A percentile compares a stretch with the other conserved stretches of the same genome.
phyloP scores from a whole-genome alignment of 2,113 vertebrate genomes.

The Lophotis ruficrista region DNA sequence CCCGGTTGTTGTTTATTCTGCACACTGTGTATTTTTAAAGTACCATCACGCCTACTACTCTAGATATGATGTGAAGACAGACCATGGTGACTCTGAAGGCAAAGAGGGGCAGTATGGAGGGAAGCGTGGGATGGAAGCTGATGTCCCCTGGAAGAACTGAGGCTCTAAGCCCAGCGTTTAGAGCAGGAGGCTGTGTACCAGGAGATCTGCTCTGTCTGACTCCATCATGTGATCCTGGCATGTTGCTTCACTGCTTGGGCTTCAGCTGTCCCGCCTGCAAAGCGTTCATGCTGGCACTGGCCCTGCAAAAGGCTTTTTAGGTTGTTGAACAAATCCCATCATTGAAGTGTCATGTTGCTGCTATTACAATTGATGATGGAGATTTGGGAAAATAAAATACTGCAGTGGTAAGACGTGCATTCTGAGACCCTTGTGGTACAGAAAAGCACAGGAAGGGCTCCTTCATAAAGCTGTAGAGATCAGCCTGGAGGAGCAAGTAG shows the following conservation, averaged over 20 bases:
- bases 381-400: not conserved
- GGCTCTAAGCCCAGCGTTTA: not conserved
- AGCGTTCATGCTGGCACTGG: not conserved
- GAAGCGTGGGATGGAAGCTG: not conserved
- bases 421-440: not conserved
- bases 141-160: not conserved
- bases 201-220: not conserved
- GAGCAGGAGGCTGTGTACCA: not conserved
- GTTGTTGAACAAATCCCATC: not conserved
- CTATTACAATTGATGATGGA: not conserved
- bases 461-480: not conserved
- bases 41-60: not conserved
- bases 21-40: not conserved
- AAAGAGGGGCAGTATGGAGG: not conserved
- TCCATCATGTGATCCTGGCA: not conserved
- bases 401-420: not conserved
- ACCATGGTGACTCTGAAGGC: not conserved
- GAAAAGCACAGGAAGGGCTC: not conserved
- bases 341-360: conserved; percentile 18
- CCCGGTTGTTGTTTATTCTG: accelerated
- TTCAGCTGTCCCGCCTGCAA: not conserved
- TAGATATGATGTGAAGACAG: not conserved
- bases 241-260: not conserved
- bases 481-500: not conserved
- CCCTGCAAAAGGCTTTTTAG: not conserved